phyloP scores from a whole-genome alignment of 2,113 vertebrate species.

The Myrmecobius fasciatus region DNA sequence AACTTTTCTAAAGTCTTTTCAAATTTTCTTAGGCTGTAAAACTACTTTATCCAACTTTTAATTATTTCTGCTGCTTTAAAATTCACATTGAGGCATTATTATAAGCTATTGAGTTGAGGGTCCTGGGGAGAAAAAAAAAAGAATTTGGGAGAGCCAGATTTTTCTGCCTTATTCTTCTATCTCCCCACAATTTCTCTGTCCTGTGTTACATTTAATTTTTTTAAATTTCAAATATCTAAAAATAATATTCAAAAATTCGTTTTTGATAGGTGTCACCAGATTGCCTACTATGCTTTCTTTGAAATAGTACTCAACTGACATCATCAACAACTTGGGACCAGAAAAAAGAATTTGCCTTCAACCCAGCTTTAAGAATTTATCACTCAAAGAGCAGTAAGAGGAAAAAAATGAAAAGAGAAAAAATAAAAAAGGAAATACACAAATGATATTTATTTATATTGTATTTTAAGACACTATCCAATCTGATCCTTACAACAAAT shows the following conservation, averaged over 20 bases:
- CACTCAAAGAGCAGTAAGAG: conserved; percentile 47
- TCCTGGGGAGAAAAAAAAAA: too few species aligned
- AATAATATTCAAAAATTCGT: too few species aligned
- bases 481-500: neutral
- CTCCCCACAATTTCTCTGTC: too few species aligned
- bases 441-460: neutral
- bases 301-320: neutral
- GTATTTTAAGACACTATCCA: neutral
- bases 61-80: too few species aligned
- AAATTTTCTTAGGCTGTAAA: too few species aligned
- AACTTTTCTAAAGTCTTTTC: too few species aligned
- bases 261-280: neutral
- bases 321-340: neutral
- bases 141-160: too few species aligned
- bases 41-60: too few species aligned
- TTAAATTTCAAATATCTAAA: neutral
- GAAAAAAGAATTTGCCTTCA: neutral
- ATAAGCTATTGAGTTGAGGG: too few species aligned
- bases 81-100: too few species aligned
- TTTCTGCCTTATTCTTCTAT: too few species aligned
- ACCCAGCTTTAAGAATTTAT: conserved; percentile 45
- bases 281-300: neutral
- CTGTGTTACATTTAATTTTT: neutral
- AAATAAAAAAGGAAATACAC: conserved; percentile 48
- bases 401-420: conserved; percentile 39